Conservation (phyloP, 2,113 vertebrate species). For the Otolemur garnettii region DNA sequence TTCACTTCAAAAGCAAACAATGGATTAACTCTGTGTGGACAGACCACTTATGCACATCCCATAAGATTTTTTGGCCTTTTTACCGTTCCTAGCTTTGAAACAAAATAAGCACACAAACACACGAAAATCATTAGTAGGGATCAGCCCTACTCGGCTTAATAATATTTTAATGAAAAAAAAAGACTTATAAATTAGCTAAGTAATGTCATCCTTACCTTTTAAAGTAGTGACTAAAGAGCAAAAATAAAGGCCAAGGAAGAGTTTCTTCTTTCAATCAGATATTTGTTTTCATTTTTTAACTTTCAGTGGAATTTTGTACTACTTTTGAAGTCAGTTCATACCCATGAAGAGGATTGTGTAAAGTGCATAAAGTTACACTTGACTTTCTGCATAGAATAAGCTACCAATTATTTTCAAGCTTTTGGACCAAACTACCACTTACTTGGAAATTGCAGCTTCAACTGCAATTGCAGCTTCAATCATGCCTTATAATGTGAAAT, state of each 20-base stretch:
- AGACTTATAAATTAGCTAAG: neutral
- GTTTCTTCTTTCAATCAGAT: neutral
- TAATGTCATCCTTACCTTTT: neutral
- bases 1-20: neutral
- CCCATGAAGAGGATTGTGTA: neutral
- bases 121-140: neutral
- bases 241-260: neutral
- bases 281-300: constrained; percentile 63
- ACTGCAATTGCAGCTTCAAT: constrained; percentile 25
- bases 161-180: constrained; percentile 11
- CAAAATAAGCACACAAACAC: no score
- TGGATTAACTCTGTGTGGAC: neutral
- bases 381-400: constrained; percentile 37
- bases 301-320: constrained; percentile 14
- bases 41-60: neutral
- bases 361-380: constrained; percentile 3
- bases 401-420: constrained; percentile 45
- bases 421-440: constrained; percentile 4
- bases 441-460: constrained; percentile 23
- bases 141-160: neutral
- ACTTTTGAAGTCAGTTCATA: constrained; percentile 57
- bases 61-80: neutral
- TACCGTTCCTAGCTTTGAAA: neutral
- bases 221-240: neutral
- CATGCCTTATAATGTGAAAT: constrained; percentile 45